Percentiles rank a stretch among this genome's conserved stretches.
phyloP scores from a whole-genome alignment of 2,888 invertebrate genomes.

The Lottia scabra region DNA sequence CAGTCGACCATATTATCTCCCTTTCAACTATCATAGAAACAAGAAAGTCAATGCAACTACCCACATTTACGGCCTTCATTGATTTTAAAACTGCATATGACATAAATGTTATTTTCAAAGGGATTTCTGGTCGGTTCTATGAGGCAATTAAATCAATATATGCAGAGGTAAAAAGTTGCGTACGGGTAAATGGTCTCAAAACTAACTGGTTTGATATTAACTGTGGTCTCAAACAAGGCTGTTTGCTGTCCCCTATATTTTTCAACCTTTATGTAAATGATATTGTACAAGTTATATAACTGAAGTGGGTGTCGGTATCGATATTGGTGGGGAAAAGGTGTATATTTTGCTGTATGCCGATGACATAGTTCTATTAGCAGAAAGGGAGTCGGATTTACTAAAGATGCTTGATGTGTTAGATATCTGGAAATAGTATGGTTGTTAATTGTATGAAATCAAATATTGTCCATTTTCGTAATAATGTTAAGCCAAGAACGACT shows the following conservation, averaged over 20 bases:
- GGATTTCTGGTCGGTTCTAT: too few relatives aligned
- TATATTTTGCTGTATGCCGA: constrained; percentile 30
- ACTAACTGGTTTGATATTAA: constrained; percentile 1
- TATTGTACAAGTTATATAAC: constrained; percentile 20
- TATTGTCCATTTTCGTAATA: constrained; percentile 30
- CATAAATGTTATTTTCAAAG: too few relatives aligned
- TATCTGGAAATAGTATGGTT: constrained; percentile 28
- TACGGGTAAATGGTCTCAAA: constrained; percentile 12
- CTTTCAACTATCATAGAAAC: constrained; percentile 14
- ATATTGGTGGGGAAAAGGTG: constrained; percentile 18
- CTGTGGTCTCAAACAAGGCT: constrained; percentile 15
- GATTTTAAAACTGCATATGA: too few relatives aligned
- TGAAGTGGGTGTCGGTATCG: constrained; percentile 20
- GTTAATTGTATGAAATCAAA: constrained; percentile 32
- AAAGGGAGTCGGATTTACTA: constrained; percentile 28
- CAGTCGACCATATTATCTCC: too few relatives aligned
- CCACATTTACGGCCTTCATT: constrained; percentile 2
- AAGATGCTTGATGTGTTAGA: constrained; percentile 20
- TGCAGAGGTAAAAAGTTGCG: too few relatives aligned
- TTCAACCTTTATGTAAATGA: constrained; percentile 31
- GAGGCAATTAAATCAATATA: too few relatives aligned
- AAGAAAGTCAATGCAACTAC: too few relatives aligned
- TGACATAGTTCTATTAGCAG: constrained; percentile 27
- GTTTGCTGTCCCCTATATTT: constrained; percentile 30
- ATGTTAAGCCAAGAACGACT: constrained; percentile 1